Evolutionary conservation across 2,113 vertebrate genomes (phyloP).

Genomic region (Zosterops lateralis): DNA sequence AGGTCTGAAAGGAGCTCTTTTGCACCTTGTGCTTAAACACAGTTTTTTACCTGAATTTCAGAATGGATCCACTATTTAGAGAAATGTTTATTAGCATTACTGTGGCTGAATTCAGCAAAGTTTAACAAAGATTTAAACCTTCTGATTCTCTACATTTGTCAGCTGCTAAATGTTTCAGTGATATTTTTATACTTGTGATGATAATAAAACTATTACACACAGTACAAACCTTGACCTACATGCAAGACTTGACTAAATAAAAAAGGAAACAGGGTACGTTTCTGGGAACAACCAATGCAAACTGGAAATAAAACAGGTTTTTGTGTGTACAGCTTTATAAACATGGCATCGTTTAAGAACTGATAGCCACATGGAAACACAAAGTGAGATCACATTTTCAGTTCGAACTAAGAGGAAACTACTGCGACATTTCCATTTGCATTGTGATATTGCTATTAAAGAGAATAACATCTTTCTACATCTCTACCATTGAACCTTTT

Average conservation of each 20-base stretch:
- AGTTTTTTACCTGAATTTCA: slow-evolving; percentile 13
- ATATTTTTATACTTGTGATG: slow-evolving; percentile 38
- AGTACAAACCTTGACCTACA: slow-evolving; percentile 59
- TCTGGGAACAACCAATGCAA: slow-evolving; percentile 52
- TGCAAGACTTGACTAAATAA: slow-evolving; percentile 15
- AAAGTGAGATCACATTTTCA: slow-evolving; percentile 53
- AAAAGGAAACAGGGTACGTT: slow-evolving; percentile 21
- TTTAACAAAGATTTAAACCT: slow-evolving; percentile 30
- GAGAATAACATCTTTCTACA: slow-evolving; percentile 64
- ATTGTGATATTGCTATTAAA: slow-evolving; percentile 53
- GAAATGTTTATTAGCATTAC: slow-evolving; percentile 22
- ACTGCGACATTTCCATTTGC: slow-evolving; percentile 56
- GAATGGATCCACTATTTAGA: background rate
- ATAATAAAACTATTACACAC: slow-evolving; percentile 58
- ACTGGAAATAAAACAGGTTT: slow-evolving; percentile 12
- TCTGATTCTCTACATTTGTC: slow-evolving; percentile 46
- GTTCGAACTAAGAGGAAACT: slow-evolving; percentile 41
- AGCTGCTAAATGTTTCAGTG: slow-evolving; percentile 55
- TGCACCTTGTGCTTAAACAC: background rate
- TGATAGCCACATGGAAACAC: slow-evolving; percentile 42
- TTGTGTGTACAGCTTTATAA: slow-evolving; percentile 45
- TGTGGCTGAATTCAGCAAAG: slow-evolving; percentile 29
- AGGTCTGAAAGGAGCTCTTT: background rate
- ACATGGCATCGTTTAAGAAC: slow-evolving; percentile 41
- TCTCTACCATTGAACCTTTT: slow-evolving; percentile 71